Conservation (phyloP, 2,113 vertebrate species). For the Misgurnus mizolepis region DNA sequence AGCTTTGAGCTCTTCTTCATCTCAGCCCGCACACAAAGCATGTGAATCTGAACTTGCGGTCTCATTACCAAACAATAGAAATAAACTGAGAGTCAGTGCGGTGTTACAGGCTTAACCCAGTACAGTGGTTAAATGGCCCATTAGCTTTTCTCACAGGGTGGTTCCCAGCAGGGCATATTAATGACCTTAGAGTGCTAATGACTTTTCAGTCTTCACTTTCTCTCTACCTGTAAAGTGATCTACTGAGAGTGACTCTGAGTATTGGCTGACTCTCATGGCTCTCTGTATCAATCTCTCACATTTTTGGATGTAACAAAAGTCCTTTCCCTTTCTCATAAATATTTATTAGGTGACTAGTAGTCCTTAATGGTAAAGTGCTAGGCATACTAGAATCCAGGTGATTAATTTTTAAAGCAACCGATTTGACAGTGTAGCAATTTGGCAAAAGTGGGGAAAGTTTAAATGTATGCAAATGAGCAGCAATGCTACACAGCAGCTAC, state of each 20-base stretch:
- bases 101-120: constrained; percentile 38
- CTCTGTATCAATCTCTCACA: constrained; percentile 29
- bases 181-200: constrained; percentile 39
- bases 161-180: constrained; percentile 45
- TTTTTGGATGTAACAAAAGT: neutral
- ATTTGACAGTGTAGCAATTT: too few species aligned
- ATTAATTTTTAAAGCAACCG: too few species aligned
- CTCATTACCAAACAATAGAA: constrained; percentile 55
- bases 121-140: constrained; percentile 48
- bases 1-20: neutral
- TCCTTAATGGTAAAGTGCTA: too few species aligned
- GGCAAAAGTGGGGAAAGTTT: too few species aligned
- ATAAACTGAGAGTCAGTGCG: neutral
- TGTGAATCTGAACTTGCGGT: constrained; percentile 39
- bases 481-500: too few species aligned
- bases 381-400: neutral
- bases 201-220: constrained; percentile 35
- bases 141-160: constrained; percentile 48
- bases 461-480: too few species aligned
- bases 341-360: too few species aligned
- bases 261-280: constrained; percentile 31
- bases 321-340: too few species aligned
- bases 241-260: neutral
- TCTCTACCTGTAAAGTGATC: constrained; percentile 35
- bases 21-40: constrained; percentile 17